Evolutionary conservation across 2,797 vertebrate genomes (phyloP).

Genomic region (Pterois miles): DNA sequence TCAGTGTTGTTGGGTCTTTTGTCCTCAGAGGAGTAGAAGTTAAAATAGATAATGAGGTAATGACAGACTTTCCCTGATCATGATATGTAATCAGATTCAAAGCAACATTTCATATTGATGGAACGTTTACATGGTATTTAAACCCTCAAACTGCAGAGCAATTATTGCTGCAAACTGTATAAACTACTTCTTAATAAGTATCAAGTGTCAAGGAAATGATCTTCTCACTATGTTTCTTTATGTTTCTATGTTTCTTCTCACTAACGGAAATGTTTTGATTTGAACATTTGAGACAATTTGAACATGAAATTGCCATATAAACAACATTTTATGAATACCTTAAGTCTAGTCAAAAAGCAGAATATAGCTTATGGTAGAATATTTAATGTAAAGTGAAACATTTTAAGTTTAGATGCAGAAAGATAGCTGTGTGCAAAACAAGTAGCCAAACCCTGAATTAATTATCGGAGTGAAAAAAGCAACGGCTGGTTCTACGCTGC

Average conservation of each 20-base stretch:
- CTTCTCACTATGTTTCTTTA: not conserved
- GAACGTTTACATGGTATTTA: not conserved
- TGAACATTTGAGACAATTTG: not conserved
- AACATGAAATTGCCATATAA: not conserved
- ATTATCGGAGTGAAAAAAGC: too few species aligned
- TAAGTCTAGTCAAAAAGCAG: not conserved
- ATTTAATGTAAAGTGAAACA: too few species aligned
- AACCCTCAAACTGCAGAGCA: not conserved
- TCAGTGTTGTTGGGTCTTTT: not conserved
- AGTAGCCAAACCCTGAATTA: not conserved
- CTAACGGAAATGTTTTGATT: not conserved
- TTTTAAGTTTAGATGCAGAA: too few species aligned
- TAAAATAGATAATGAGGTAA: not conserved
- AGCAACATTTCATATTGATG: not conserved
- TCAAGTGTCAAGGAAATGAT: not conserved
- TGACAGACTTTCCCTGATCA: not conserved
- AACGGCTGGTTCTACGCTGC: too few species aligned
- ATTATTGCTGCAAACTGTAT: not conserved
- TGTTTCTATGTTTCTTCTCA: too few species aligned
- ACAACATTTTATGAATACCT: not conserved
- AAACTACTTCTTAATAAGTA: not conserved
- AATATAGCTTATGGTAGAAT: not conserved
- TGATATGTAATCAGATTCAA: not conserved
- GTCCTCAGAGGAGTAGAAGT: not conserved
- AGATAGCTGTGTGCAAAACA: too few species aligned